These are phyloP conservation scores for Acanthosepion esculentum DNA, from an alignment of 2,888 invertebrate genomes.

Conservation along the genomic window DNA sequence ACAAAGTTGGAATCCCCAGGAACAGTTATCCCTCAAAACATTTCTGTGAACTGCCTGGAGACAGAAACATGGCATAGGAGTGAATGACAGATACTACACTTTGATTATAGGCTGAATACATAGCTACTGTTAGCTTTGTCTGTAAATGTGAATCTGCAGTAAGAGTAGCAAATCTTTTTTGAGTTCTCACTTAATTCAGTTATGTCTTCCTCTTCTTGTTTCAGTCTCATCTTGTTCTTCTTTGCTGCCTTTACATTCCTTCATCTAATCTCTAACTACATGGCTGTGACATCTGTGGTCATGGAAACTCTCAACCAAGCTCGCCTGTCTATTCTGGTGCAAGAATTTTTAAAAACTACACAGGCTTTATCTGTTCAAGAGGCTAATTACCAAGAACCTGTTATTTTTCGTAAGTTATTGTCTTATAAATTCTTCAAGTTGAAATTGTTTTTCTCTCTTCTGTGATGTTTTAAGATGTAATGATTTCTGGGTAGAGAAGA, in stretches of 20 bases:
- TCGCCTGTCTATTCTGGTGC: constrained; percentile 82
- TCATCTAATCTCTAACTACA: constrained; percentile 91
- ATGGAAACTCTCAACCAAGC: constrained; percentile 88
- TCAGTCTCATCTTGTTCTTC: constrained; percentile 83
- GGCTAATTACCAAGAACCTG: constrained; percentile 84
- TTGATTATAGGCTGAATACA: too few relatives aligned
- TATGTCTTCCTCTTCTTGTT: constrained; percentile 49
- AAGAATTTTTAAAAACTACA: constrained; percentile 81
- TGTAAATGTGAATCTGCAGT: too few relatives aligned
- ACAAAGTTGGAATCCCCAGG: too few relatives aligned
- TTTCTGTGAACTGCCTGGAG: too few relatives aligned
- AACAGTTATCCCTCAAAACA: too few relatives aligned
- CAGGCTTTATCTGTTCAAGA: constrained; percentile 80
- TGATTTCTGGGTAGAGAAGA: too few relatives aligned
- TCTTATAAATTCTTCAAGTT: neutral
- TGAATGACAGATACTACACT: too few relatives aligned
- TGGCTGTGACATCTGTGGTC: constrained; percentile 87
- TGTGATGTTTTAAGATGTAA: constrained; percentile 12
- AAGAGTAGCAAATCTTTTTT: too few relatives aligned
- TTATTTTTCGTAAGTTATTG: constrained; percentile 75
- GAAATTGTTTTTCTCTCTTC: neutral
- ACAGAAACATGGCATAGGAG: too few relatives aligned
- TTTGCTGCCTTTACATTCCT: constrained; percentile 84
- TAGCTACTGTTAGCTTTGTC: too few relatives aligned
- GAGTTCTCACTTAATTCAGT: neutral